Evolutionary conservation across 2,888 invertebrate genomes (phyloP), one percentile per base, ranked within the genome.

Genomic region (Epistrophe grossulariae): DNA sequence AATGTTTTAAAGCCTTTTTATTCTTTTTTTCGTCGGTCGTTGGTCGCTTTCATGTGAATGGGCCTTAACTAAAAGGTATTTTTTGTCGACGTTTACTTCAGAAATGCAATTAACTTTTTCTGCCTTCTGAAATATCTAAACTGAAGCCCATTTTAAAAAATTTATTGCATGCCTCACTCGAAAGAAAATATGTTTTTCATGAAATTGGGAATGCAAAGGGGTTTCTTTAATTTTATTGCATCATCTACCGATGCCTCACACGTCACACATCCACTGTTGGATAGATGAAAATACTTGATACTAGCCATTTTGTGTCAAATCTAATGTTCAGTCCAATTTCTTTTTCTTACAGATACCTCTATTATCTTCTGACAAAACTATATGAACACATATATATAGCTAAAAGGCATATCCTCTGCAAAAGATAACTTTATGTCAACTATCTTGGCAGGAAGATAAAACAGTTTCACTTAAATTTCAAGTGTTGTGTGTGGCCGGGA

Each of bases 391-490:
- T 40, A 2, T 13, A 80, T 31, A 45, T 13, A 43, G 68, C 73
- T 70, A 40, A 17, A 45, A 84, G 83, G 74, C 73, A 83, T 79
- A 45, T 81, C 74, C 68, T 35, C 48, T 55, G 77, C 84, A 85
- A 78, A 48, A 74, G 78, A 78, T 78, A 77, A 48, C 35, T 19
- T 24, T 31, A 13, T 43, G 73, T 57, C 66, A 31, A 59, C 35
- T 52, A 77, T 68, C 81, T 78, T 77, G 77, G 38, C 60, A 73
- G 45, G 28, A 17, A 76, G 82, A 87, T 83, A 71, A 87, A 82
- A 74, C 45, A 64, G 66, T 72, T 79, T 74, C 60, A 76, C 64
- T 82, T 62, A 60, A 57, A 74, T 17, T 62, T 17, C 43, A 35
- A 59, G 66, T 70, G 40, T 70, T 60, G 70, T 55, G 62, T 55